Conservation (phyloP, 2,113 vertebrate genomes). For the Pogona vitticeps region DNA sequence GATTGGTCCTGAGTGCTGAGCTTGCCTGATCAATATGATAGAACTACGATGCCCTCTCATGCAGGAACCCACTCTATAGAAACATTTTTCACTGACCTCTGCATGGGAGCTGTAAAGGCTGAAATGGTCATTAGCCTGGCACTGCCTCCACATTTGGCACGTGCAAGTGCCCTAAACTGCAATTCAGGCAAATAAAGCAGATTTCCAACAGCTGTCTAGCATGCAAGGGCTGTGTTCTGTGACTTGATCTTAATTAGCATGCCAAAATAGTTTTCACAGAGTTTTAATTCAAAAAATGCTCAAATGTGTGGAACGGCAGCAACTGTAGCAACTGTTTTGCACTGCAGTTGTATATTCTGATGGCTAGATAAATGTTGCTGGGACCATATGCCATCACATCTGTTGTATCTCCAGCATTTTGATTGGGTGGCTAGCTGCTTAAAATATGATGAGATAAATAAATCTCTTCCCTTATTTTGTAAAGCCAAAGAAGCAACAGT, state of each 20-base stretch:
- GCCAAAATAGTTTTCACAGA: slow-evolving; percentile 32
- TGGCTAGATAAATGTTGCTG: slow-evolving; percentile 51
- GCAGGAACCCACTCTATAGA: background rate
- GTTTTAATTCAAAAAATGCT: slow-evolving; percentile 44
- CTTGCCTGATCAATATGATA: background rate
- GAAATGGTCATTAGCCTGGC: slow-evolving; percentile 20
- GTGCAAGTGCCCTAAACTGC: slow-evolving; percentile 19
- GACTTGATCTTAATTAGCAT: slow-evolving; percentile 57
- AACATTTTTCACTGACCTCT: slow-evolving; percentile 12
- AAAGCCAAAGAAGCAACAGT: slow-evolving; percentile 40
- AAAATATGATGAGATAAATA: slow-evolving; percentile 62
- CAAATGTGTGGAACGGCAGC: slow-evolving; percentile 21
- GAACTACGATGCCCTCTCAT: background rate
- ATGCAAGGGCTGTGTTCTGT: slow-evolving; percentile 31
- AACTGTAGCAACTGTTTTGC: slow-evolving; percentile 42
- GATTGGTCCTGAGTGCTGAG: background rate
- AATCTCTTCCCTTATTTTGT: slow-evolving; percentile 52
- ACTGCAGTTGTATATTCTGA: slow-evolving; percentile 28
- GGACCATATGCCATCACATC: slow-evolving; percentile 67
- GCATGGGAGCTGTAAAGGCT: background rate
- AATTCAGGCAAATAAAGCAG: slow-evolving; percentile 3
- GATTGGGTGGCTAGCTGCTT: slow-evolving; percentile 50
- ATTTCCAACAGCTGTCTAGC: slow-evolving; percentile 45
- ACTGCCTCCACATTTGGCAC: slow-evolving; percentile 27
- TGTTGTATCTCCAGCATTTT: slow-evolving; percentile 51